These are phyloP conservation scores for Synanthedon formicaeformis DNA, from an alignment of 2,888 invertebrate species.

Conservation along the genomic window DNA sequence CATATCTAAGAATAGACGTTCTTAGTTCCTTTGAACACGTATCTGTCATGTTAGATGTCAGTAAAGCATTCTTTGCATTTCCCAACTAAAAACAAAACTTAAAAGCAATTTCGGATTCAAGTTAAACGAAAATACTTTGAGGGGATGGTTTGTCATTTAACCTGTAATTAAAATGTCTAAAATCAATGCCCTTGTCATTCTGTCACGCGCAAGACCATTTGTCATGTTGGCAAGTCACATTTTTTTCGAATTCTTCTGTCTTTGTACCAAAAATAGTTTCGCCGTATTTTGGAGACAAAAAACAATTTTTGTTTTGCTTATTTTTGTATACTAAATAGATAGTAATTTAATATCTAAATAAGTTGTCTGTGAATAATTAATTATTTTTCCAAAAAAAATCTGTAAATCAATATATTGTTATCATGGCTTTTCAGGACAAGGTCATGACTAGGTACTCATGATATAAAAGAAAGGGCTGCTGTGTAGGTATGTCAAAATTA, in stretches of 20 bases:
- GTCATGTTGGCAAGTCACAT: slow-evolving; percentile 32
- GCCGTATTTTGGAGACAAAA: too few relatives aligned
- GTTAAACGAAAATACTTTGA: slow-evolving; percentile 36
- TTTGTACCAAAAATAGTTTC: slow-evolving; percentile 16
- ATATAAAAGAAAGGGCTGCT: too few relatives aligned
- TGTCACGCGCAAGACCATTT: slow-evolving; percentile 29
- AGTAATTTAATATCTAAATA: too few relatives aligned
- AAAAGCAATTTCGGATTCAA: slow-evolving; percentile 4
- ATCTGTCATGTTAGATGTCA: slow-evolving; percentile 26
- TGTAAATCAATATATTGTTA: too few relatives aligned
- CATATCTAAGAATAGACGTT: too few relatives aligned
- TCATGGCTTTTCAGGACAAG: too few relatives aligned
- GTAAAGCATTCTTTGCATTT: slow-evolving; percentile 34
- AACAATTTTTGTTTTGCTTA: too few relatives aligned
- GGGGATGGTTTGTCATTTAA: slow-evolving; percentile 44
- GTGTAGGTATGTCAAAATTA: neutral
- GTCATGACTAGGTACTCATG: too few relatives aligned
- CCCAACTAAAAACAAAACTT: slow-evolving; percentile 8
- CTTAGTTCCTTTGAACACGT: neutral
- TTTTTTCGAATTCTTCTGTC: slow-evolving; percentile 27
- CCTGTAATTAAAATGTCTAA: slow-evolving; percentile 66
- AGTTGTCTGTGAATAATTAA: neutral
- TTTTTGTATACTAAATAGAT: too few relatives aligned
- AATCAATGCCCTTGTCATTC: slow-evolving; percentile 54
- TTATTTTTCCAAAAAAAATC: neutral